These are phyloP conservation scores for Macrosteles quadrilineatus DNA, from an alignment of 1,140 invertebrate species.

Conservation along the genomic window DNA sequence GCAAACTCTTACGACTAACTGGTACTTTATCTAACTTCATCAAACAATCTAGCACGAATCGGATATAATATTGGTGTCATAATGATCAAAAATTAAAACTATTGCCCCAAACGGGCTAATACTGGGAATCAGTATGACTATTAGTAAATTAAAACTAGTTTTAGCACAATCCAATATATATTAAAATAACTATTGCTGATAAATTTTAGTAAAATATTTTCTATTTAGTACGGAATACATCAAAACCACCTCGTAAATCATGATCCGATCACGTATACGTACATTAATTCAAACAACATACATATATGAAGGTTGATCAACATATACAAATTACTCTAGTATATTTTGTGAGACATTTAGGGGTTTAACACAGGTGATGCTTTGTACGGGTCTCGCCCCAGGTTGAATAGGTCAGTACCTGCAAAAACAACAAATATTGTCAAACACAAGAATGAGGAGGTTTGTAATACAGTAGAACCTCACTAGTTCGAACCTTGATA, in stretches of 20 bases:
- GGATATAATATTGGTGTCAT: background rate
- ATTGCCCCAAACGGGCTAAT: background rate
- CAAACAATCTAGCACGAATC: background rate
- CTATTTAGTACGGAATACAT: background rate
- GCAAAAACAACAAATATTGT: too few species aligned
- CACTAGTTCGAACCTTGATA: too few species aligned
- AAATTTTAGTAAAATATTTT: slow-evolving; percentile 9
- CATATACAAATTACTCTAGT: slow-evolving; percentile 6
- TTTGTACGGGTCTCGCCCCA: too few species aligned
- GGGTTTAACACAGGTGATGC: background rate
- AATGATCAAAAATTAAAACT: background rate
- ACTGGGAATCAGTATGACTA: too few species aligned
- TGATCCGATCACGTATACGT: slow-evolving; percentile 1
- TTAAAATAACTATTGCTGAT: slow-evolving; percentile 2
- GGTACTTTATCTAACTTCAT: background rate
- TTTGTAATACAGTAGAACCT: too few species aligned
- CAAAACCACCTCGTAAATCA: background rate
- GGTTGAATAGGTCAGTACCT: too few species aligned
- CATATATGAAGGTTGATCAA: background rate
- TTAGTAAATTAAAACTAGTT: too few species aligned
- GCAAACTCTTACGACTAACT: background rate
- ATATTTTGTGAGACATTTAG: background rate
- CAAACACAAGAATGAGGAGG: too few species aligned
- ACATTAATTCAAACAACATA: slow-evolving; percentile 1
- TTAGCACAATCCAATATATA: background rate